Evolutionary conservation across 1,140 invertebrate species (phyloP).

Genomic region (Drosophila ficusphila): DNA sequence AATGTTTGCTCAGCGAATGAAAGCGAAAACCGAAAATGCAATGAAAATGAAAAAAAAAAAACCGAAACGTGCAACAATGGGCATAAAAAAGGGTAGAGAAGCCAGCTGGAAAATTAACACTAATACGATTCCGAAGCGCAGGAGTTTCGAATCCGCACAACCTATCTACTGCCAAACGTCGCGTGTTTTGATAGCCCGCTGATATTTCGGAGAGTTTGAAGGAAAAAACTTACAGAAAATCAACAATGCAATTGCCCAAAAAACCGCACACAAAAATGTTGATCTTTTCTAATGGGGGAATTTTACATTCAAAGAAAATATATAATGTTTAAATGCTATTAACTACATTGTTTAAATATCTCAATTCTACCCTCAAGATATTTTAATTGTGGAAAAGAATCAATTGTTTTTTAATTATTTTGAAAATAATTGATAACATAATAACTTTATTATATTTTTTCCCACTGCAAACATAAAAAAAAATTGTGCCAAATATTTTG

Average conservation of each 20-base stretch:
- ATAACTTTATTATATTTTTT: not conserved
- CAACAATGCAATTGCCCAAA: conserved; percentile 40
- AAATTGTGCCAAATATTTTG: conserved; percentile 48
- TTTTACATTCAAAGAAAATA: conserved; percentile 6
- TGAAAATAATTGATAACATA: not conserved
- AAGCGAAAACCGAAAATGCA: conserved; percentile 53
- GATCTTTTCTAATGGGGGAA: conserved; percentile 21
- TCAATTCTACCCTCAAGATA: too few relatives aligned
- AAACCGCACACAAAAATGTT: conserved; percentile 15
- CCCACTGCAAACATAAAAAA: not conserved
- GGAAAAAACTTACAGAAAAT: conserved; percentile 25
- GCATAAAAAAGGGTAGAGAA: conserved; percentile 46
- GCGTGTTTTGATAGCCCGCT: conserved; percentile 66
- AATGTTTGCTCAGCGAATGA: conserved; percentile 60
- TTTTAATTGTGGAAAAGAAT: too few relatives aligned
- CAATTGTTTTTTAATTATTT: not conserved
- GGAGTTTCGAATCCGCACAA: conserved; percentile 8
- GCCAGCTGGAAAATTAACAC: conserved; percentile 70
- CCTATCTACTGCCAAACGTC: conserved; percentile 36
- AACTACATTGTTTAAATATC: too few relatives aligned
- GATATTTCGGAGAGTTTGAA: conserved; percentile 46
- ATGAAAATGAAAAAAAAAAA: conserved; percentile 28
- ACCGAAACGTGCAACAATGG: conserved; percentile 65
- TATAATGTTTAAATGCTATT: not conserved
- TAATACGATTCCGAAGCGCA: conserved; percentile 52